Percentiles rank a stretch among this genome's conserved stretches.
Evolutionary conservation across 2,113 vertebrate genomes (phyloP).

Genomic region (Amphilophus citrinellus): DNA sequence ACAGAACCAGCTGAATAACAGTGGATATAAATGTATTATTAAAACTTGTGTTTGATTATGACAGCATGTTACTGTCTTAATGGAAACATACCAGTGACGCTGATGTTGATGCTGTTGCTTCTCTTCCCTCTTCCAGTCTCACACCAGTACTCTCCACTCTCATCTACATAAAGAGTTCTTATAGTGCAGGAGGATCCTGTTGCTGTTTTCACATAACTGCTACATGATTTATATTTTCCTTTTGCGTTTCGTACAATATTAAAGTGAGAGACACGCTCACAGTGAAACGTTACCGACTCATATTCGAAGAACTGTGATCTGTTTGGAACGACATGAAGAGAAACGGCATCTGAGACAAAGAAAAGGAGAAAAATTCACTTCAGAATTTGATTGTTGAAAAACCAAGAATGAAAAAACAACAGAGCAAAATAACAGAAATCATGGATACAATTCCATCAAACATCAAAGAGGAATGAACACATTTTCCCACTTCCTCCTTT

Average conservation of each 20-base stretch:
- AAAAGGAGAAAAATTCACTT: too few relatives aligned
- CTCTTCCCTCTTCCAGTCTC: not conserved
- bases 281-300: accelerated
- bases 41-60: too few relatives aligned
- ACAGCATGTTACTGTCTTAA: too few relatives aligned
- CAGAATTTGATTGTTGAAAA: too few relatives aligned
- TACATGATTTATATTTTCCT: not conserved
- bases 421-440: too few relatives aligned
- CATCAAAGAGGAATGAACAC: too few relatives aligned
- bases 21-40: too few relatives aligned
- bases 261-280: accelerated
- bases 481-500: too few relatives aligned
- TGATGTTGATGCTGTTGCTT: not conserved
- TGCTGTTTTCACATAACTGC: not conserved
- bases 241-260: too few relatives aligned
- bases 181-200: accelerated
- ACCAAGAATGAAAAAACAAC: too few relatives aligned
- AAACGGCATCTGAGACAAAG: not conserved
- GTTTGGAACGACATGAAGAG: not conserved
- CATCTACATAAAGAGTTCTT: accelerated
- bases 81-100: not conserved
- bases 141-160: accelerated
- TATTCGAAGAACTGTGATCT: not conserved
- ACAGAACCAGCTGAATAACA: accelerated
- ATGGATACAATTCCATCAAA: too few relatives aligned